Base-by-base conservation (phyloP, 2,888 invertebrate species). In the Asteroscopus sphinx region DNA sequence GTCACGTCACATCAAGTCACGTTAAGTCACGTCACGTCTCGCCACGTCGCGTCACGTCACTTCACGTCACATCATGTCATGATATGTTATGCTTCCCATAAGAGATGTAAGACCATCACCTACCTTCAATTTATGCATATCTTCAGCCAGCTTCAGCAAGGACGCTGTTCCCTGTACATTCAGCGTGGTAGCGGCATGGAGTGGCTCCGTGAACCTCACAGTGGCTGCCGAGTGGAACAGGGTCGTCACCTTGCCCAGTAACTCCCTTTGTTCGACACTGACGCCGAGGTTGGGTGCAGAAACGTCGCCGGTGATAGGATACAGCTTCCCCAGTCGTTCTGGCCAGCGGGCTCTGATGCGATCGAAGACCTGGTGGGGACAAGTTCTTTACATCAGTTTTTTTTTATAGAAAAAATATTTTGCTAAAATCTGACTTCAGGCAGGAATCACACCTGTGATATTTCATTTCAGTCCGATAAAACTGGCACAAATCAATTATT, bases 211-310 rank as follows among this genome's bases (percentile, higher is more conserved):
- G 86, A 99, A 99, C 77, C 97, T 96, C 13, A 99, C 98, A 0
- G 99, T 99, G 0, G 99, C 99, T 0, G 99, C 99, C 16, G 98
- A 98, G 88, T 99, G 99, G 89, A 99, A 98, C 49, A 99, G 97
- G 11, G 98, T 95, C 32, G 98, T 96, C 11, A 98, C 97, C 41
- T 96, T 95, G 4, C 96, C 95, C 12, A 98, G 86, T 62, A 95
- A 90, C 36, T 90, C 89, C 48, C 95, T 95, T 81, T 97, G 97
- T 3, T 95, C 94, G 0, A 94, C 87, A 56, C 95, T 95, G 44
- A 98, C 95, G 8, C 98, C 97, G 21, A 98, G 90, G 64, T 96
- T 95, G 0, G 96, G 95, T 13, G 95, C 91, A 0, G 96, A 95
- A 1, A 98, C 97, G 85, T 98, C 98, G 0, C 98, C 97, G 2